Evolutionary conservation across 2,797 vertebrate species (phyloP).

Genomic region (Eidolon dupreanum): DNA sequence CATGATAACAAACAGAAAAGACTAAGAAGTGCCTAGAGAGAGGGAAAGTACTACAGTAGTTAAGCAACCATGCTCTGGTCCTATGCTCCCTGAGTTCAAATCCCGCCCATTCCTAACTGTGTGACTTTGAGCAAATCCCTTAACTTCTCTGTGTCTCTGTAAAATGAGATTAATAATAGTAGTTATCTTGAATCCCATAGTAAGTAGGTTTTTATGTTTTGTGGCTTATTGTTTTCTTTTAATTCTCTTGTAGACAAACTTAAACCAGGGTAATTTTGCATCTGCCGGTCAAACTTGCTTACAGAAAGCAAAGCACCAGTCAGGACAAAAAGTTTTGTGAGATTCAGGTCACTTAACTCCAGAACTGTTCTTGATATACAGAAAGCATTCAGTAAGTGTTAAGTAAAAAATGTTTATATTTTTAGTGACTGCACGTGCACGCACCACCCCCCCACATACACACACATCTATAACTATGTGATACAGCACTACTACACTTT

Average conservation of each 20-base stretch:
- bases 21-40: neutral
- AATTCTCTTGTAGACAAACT: neutral
- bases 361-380: neutral
- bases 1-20: neutral
- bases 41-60: neutral
- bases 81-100: neutral
- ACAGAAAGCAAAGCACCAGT: neutral
- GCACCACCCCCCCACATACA: too few species aligned
- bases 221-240: neutral
- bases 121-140: neutral
- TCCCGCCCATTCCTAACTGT: neutral
- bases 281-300: neutral
- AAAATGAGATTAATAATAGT: neutral
- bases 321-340: neutral
- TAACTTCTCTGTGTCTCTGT: neutral
- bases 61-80: neutral
- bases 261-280: neutral
- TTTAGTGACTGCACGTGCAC: neutral
- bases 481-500: neutral
- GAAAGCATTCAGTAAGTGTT: neutral
- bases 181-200: neutral
- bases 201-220: neutral
- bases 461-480: neutral
- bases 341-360: neutral
- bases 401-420: neutral